These are phyloP conservation scores for Percina caprodes DNA, from an alignment of 2,113 vertebrate species.

Conservation along the genomic window DNA sequence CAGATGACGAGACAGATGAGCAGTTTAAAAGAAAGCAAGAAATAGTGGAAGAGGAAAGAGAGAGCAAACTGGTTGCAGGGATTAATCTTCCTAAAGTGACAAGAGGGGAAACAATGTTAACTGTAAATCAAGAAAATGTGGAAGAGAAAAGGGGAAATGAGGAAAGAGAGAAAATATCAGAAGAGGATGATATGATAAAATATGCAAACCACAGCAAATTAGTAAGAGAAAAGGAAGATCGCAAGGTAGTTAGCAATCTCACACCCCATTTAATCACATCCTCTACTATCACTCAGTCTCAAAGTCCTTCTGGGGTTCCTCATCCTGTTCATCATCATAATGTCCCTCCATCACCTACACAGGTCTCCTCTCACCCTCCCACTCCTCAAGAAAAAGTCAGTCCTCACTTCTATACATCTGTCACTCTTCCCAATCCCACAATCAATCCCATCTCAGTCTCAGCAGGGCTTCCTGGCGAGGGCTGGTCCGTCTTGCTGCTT, in stretches of 20 bases:
- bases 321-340: slow-evolving; percentile 9
- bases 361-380: background rate
- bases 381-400: background rate
- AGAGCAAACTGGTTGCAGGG: slow-evolving; percentile 58
- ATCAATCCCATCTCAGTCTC: slow-evolving; percentile 6
- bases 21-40: slow-evolving; percentile 7
- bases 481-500: slow-evolving; percentile 7
- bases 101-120: background rate
- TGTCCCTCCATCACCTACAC: slow-evolving; percentile 15
- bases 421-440: background rate
- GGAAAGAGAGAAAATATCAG: background rate
- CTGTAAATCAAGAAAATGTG: background rate
- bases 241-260: slow-evolving; percentile 7
- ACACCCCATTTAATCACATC: slow-evolving; percentile 37
- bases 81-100: slow-evolving; percentile 15
- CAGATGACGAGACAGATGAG: background rate
- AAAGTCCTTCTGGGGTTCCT: slow-evolving; percentile 26
- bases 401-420: background rate
- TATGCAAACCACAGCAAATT: background rate
- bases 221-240: slow-evolving; percentile 25
- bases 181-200: slow-evolving; percentile 14
- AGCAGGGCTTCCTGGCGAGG: background rate
- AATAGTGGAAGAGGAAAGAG: slow-evolving; percentile 46
- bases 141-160: slow-evolving; percentile 6
- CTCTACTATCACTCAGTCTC: slow-evolving; percentile 29